Evolutionary conservation across 2,888 invertebrate genomes (phyloP), one percentile per base, ranked within the genome.

Genomic region (Allygus modestus): DNA sequence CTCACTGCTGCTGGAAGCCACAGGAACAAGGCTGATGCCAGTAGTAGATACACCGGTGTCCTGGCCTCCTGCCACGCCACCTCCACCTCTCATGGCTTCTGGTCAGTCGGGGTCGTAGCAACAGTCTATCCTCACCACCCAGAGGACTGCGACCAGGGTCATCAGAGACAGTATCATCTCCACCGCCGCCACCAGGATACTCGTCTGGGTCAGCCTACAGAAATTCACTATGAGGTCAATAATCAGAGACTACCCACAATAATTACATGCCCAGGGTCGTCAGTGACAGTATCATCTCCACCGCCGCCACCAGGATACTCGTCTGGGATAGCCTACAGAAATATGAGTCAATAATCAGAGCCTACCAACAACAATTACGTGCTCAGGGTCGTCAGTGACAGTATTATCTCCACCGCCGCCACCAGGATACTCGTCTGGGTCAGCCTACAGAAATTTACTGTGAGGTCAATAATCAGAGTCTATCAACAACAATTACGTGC

Each of bases 1-100:
- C 5, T 84, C 84, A 5, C 71, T 71, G 12, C 81, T 81, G 43
- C 82, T 82, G 58, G 84, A 84, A 28, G 84, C 84, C 54, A 84
- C 81, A 0, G 84, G 84, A 4, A 84, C 84, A 15, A 84, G 28
- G 26, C 79, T 79, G 20, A 84, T 71, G 20, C 84, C 84, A 17
- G 84, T 84, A 7, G 81, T 71, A 31, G 84, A 84, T 15, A 33
- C 82, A 0, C 91, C 90, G 90, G 88, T 86, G 91, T 90, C 90
- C 90, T 89, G 0, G 91, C 82, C 82, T 5, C 65, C 65, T 2
- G 65, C 1, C 28, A 17, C 65, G 7, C 65, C 31, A 73, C 85
- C 84, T 54, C 84, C 84, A 17, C 51, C 54, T 0, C 73, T 23
- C 83, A 86, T 75, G 61, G 84, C 84, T 86, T 84, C 87, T 79